These are phyloP conservation scores for Diorhabda sublineata DNA, from an alignment of 1,140 invertebrate species.

Conservation along the genomic window DNA sequence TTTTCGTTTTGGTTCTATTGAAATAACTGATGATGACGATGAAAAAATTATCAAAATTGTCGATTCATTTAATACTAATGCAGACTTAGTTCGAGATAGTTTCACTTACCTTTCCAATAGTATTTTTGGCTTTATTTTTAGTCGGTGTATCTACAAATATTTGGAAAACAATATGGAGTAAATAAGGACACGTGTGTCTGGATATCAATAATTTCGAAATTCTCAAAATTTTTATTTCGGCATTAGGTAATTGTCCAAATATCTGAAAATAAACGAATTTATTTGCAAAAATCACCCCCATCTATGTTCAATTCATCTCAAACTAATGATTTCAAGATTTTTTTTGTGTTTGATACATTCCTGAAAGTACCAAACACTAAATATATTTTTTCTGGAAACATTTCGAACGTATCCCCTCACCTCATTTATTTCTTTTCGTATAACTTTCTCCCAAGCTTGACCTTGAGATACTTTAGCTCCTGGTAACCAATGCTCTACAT, in stretches of 20 bases:
- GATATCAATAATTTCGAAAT: constrained; percentile 35
- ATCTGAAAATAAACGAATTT: constrained; percentile 11
- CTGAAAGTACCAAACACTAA: too few species aligned
- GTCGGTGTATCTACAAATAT: constrained; percentile 18
- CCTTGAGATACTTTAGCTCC: constrained; percentile 21
- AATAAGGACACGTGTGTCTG: constrained; percentile 6
- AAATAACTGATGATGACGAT: too few species aligned
- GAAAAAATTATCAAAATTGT: too few species aligned
- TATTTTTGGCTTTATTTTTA: constrained; percentile 35
- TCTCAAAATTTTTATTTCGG: constrained; percentile 22
- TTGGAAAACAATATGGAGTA: constrained; percentile 32
- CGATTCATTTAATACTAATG: too few species aligned
- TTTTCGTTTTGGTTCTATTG: too few species aligned
- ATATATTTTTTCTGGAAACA: too few species aligned
- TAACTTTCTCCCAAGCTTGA: constrained; percentile 23
- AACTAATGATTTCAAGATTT: constrained; percentile 5
- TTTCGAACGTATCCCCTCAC: constrained; percentile 6
- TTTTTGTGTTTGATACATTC: background rate
- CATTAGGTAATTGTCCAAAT: constrained; percentile 8
- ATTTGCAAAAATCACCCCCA: background rate
- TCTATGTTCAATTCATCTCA: background rate
- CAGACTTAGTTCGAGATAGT: too few species aligned
- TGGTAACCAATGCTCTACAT: constrained; percentile 32
- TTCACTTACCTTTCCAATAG: constrained; percentile 31
- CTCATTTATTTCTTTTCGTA: constrained; percentile 27